Conservation (phyloP, 2,113 vertebrate species). For the Capreolus pygargus region DNA sequence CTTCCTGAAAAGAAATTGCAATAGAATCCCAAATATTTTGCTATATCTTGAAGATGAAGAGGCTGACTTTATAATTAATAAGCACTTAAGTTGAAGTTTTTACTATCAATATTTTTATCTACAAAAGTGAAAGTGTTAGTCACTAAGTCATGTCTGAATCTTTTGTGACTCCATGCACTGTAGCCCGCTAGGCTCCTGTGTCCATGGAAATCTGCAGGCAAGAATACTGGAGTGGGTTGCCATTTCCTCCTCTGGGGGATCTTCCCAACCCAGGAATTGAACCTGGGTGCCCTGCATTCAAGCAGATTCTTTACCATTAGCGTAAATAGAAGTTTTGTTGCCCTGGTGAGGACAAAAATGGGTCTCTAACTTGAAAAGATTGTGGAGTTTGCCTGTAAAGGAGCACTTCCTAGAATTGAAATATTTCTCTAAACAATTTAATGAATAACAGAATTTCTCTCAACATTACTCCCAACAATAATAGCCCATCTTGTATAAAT, state of each 20-base stretch:
- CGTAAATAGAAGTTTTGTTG: not conserved
- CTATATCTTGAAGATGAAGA: not conserved
- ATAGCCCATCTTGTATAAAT: not conserved
- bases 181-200: not conserved
- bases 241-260: not conserved
- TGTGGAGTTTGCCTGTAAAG: not conserved
- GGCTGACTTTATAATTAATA: constrained; percentile 19
- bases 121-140: not conserved
- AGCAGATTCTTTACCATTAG: not conserved
- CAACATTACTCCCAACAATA: constrained; percentile 12
- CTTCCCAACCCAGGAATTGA: not conserved
- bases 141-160: not conserved
- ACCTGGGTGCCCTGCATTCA: not conserved
- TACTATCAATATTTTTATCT: not conserved
- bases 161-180: not conserved
- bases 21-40: not conserved
- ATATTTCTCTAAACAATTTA: constrained; percentile 56
- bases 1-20: not conserved
- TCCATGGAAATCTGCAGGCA: not conserved
- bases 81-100: not conserved
- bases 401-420: constrained; percentile 46
- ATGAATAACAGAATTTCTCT: constrained; percentile 47
- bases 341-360: not conserved
- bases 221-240: not conserved
- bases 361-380: constrained; percentile 27